Evolutionary conservation across 2,888 invertebrate genomes (phyloP), one percentile per base, ranked within the genome.

Genomic region (Urechis unicinctus): DNA sequence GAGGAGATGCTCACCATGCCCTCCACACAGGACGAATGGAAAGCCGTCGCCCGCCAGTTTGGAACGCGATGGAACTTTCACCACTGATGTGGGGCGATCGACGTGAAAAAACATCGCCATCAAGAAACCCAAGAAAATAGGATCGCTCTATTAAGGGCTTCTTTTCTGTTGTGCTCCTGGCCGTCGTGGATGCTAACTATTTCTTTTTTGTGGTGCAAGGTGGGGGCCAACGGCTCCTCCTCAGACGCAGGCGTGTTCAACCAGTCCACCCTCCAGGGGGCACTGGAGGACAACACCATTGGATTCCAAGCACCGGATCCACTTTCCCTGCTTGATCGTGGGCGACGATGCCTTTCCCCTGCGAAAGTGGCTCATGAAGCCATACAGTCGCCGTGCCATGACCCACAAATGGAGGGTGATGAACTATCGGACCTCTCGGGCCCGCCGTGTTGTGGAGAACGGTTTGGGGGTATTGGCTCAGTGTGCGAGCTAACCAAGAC

Each of bases 351-450:
- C 52, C 9, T 52, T 52, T 2, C 6, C 46, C 21, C n/a, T 53
- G 3, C 9, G 45, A 29, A 17, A 24, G 22, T 56, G 56, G 56
- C 24, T 53, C 22, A 52, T 56, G 56, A 56, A 56, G 29, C 49
- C 56, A n/a, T 56, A 41, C 52, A 36, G 48, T 17, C 52, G 28
- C n/a, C 30, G 56, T 22, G 22, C 46, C 21, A 22, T 56, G 47
- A 25, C 45, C 28, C 9, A 48, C 5, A n/a, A 3, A 17, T 28
- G 53, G 28, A 57, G 53, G 9, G 42, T 56, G 6, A 48, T 53
- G 30, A 56, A 26, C 31, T 43, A 53, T 24, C 1, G 30, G 31
- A n/a, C 31, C 17, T 28, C 46, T 21, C 24, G 46, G 29, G 30
- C 46, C 3, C 31, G 29, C 22, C 5, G 43, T 5, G n/a, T 44